Evolutionary conservation across 37 sponge, comb jelly and placozoan genomes (phyloP).

Genomic region (Ephydatia muelleri): DNA sequence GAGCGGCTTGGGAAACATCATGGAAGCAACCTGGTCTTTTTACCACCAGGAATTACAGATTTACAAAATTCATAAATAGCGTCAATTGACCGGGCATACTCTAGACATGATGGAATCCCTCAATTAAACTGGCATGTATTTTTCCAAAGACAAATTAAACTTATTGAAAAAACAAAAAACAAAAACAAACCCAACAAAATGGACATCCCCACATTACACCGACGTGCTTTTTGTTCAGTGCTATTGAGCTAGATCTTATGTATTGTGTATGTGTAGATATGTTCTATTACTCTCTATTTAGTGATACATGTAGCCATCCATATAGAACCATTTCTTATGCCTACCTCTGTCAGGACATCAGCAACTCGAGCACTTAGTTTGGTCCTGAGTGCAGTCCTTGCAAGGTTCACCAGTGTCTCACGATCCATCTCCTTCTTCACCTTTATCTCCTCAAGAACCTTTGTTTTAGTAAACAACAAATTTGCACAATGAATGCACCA

Average conservation of each 20-base stretch:
- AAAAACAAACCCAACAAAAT: too few species aligned
- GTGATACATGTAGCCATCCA: too few species aligned
- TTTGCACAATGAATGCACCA: background rate
- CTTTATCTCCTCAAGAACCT: conserved; percentile 83
- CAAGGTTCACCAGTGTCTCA: conserved; percentile 90
- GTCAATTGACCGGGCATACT: too few species aligned
- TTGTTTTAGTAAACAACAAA: background rate
- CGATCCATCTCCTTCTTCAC: conserved; percentile 81
- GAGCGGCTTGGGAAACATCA: too few species aligned
- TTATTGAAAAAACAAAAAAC: too few species aligned
- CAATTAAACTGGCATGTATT: too few species aligned
- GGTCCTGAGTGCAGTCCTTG: conserved; percentile 94
- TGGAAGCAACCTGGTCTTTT: too few species aligned
- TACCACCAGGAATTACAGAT: too few species aligned
- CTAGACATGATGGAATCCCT: too few species aligned
- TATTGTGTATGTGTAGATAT: background rate
- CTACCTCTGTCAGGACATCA: conserved; percentile 91
- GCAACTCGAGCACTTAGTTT: conserved; percentile 85
- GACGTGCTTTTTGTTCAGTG: background rate
- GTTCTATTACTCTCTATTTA: background rate
- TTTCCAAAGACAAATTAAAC: too few species aligned
- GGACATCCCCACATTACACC: background rate
- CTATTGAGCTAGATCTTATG: too few species aligned
- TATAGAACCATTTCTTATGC: background rate
- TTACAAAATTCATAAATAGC: too few species aligned